Base-by-base conservation (phyloP, 92 coral and sea anemone genomes). In the Palythoa grandiflora region DNA sequence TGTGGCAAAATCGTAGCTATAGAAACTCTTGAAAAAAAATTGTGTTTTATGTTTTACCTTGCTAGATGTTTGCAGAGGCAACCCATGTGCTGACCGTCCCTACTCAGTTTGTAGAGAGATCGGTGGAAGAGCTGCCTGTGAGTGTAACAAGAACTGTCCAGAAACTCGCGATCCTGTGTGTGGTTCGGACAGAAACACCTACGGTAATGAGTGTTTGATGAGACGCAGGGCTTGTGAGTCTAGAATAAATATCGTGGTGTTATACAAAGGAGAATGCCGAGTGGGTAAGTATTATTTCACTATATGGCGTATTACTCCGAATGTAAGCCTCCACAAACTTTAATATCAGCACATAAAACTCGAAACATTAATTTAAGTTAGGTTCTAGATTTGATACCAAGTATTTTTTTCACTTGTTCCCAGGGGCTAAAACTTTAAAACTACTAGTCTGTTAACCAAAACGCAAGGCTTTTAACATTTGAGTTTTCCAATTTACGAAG, bases 171-270 rank as follows among this genome's bases (percentile, higher is more conserved):
- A 55, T 54, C 40, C 13, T 35, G 83, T 78, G 3, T 78, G 83
- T 78, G 83, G 70, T 51, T 78, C 83, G 38, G 83, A 78, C 51
- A 68, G 70, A 38, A 54, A 28, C 0, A 78, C 83, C 0, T 78
- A 78, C 48, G 14, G 36, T 2, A 78, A 35, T 57, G 47, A 78
- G 8, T 78, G 83, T 13, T 78, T 78, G 68, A 55, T 78, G 83
- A 36, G 13, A 55, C 38, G 35, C n/a, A 28, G 12, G 83, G 83
- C 83, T 11, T 78, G 83, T 1, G 83, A 78, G 19, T 53, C 83
- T 9, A 47, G 68, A 9, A 6, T 7, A 28, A 57, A 54, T 3
- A 55, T 78, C 39, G 19, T 38, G 2, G 6, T 20, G 40, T 36
- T 9, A 13, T 78, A 35, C 68, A 55, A 35, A 5, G 83, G 83